Percentiles rank a stretch among this genome's conserved stretches.
Conservation (phyloP, 2,113 vertebrate species). For the Campylomormyrus numenius region DNA sequence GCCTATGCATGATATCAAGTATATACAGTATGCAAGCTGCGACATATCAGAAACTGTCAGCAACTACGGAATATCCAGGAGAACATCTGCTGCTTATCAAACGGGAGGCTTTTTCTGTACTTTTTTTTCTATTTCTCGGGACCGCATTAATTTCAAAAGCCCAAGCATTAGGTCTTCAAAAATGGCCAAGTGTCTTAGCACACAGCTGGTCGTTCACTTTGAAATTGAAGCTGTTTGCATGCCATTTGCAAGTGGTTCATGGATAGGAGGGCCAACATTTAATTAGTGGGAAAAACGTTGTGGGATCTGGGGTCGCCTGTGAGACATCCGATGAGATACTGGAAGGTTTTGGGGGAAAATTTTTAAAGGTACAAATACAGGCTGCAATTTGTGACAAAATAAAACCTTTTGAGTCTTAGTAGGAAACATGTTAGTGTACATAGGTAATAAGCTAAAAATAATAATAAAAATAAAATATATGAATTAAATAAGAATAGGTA, state of each 20-base stretch:
- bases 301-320: constrained; percentile 24
- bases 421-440: neutral
- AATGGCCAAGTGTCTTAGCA: constrained; percentile 44
- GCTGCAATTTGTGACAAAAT: neutral
- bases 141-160: constrained; percentile 72
- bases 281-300: constrained; percentile 52
- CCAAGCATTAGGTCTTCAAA: constrained; percentile 54
- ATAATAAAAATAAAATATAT: neutral
- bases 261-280: constrained; percentile 48
- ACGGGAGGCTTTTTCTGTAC: constrained; percentile 42
- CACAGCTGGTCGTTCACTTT: constrained; percentile 78
- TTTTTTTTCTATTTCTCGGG: constrained; percentile 32
- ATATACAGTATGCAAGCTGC: constrained; percentile 54
- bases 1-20: neutral
- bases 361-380: constrained; percentile 27
- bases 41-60: constrained; percentile 66
- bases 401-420: neutral
- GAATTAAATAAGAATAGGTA: neutral
- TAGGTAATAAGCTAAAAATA: neutral
- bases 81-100: constrained; percentile 79
- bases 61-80: constrained; percentile 53
- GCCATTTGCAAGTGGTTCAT: constrained; percentile 54
- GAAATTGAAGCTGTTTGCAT: constrained; percentile 73
- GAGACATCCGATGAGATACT: constrained; percentile 20
- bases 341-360: constrained; percentile 25